Evolutionary conservation across 2,888 invertebrate species (phyloP).

Genomic region (Lampropteryx suffumata): DNA sequence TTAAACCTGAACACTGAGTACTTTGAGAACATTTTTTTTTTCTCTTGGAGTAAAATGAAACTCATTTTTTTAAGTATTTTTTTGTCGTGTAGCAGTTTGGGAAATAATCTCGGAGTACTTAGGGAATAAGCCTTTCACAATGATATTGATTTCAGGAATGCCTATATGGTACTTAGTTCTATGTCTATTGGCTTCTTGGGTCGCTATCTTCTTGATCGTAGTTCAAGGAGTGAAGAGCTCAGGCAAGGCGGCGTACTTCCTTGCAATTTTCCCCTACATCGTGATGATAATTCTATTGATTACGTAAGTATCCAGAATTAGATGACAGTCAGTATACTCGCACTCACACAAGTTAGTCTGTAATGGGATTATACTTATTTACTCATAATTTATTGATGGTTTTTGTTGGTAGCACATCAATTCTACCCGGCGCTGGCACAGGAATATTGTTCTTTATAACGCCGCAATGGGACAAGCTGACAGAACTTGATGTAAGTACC

Average conservation of each 20-base stretch:
- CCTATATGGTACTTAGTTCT: slow-evolving; percentile 88
- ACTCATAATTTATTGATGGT: not conserved
- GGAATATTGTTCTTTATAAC: slow-evolving; percentile 90
- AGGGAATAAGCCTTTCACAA: too few relatives aligned
- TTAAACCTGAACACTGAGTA: too few relatives aligned
- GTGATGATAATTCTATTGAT: slow-evolving; percentile 89
- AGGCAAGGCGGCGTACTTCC: slow-evolving; percentile 93
- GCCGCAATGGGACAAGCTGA: slow-evolving; percentile 89
- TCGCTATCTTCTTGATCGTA: slow-evolving; percentile 86
- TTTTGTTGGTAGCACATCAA: slow-evolving; percentile 75
- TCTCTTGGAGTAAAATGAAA: too few relatives aligned
- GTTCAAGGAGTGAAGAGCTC: slow-evolving; percentile 89
- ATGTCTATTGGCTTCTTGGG: slow-evolving; percentile 86
- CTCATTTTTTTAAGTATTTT: too few relatives aligned
- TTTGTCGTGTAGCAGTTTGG: too few relatives aligned
- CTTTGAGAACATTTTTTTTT: too few relatives aligned
- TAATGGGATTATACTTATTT: too few relatives aligned
- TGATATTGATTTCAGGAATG: slow-evolving; percentile 53
- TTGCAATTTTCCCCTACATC: slow-evolving; percentile 93
- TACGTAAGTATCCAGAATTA: slow-evolving; percentile 52
- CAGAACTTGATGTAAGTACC: slow-evolving; percentile 85
- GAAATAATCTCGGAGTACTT: too few relatives aligned
- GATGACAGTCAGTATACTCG: too few relatives aligned
- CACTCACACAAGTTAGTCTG: too few relatives aligned
- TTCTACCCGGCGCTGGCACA: slow-evolving; percentile 85